A percentile compares a stretch with the other conserved stretches of the same genome.
Conservation (phyloP, 1,140 invertebrate genomes). For the Ceratina japonica region DNA sequence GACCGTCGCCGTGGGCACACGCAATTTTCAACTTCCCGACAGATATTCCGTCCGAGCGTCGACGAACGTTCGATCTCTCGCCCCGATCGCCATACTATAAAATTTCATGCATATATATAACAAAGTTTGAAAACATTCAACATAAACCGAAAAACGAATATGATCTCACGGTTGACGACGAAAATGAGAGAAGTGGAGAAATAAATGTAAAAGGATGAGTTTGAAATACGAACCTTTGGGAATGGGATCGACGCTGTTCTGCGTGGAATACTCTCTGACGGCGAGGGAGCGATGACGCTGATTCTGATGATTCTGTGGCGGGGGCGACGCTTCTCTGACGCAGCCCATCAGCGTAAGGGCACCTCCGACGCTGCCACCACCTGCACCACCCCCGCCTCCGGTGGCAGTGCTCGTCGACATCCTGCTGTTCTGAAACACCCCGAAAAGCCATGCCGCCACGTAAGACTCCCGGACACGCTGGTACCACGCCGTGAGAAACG, state of each 20-base stretch:
- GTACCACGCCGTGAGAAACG: conserved; percentile 61
- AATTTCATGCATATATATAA: too few species aligned
- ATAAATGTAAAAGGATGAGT: too few species aligned
- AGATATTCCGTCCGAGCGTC: too few species aligned
- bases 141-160: too few species aligned
- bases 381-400: conserved; percentile 55
- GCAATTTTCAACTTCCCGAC: conserved; percentile 16
- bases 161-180: too few species aligned
- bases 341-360: conserved; percentile 79
- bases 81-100: too few species aligned
- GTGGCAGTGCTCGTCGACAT: conserved; percentile 73
- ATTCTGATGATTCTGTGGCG: conserved; percentile 69
- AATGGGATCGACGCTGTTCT: conserved; percentile 67
- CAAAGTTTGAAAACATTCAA: too few species aligned
- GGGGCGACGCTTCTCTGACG: conserved; percentile 78
- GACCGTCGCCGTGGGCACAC: conserved; percentile 39
- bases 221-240: conserved; percentile 72
- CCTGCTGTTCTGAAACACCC: conserved; percentile 70
- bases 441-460: conserved; percentile 66
- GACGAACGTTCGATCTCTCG: too few species aligned
- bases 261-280: conserved; percentile 55
- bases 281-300: conserved; percentile 49
- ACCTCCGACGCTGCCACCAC: conserved; percentile 71
- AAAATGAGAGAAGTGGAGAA: not conserved
- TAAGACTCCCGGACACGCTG: conserved; percentile 66